Evolutionary conservation across 64 coral and sea anemone species (phyloP).

Genomic region (Actinia equina): DNA sequence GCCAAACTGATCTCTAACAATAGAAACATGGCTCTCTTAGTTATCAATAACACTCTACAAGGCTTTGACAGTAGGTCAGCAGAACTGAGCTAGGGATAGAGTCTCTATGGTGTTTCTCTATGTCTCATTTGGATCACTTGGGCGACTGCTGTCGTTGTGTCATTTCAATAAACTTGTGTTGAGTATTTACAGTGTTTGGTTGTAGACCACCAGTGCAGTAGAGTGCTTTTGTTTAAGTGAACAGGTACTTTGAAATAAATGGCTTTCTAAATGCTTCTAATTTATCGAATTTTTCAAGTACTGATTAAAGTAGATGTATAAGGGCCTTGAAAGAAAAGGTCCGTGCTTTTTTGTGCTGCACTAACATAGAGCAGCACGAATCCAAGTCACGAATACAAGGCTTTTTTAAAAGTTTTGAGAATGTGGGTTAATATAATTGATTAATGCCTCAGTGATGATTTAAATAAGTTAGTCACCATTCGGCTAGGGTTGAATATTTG

Average conservation of each 20-base stretch:
- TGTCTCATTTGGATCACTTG: neutral
- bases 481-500: too few relatives aligned
- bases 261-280: constrained; percentile 25
- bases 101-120: constrained; percentile 7
- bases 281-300: constrained; percentile 18
- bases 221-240: constrained; percentile 6
- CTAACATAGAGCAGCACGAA: neutral
- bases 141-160: neutral
- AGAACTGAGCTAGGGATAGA: neutral
- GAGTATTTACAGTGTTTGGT: neutral
- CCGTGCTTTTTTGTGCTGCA: neutral
- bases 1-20: constrained; percentile 3
- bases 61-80: neutral
- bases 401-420: neutral
- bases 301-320: neutral
- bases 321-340: neutral
- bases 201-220: neutral
- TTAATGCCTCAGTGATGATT: neutral
- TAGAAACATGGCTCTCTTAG: neutral
- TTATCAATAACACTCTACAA: constrained; percentile 8
- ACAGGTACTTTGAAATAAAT: constrained; percentile 22
- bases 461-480: neutral
- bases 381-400: neutral
- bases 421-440: neutral
- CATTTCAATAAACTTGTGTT: neutral